A percentile compares a stretch with the other conserved stretches of the same genome.
phyloP scores from a whole-genome alignment of 1,140 invertebrate species.

The Triops cancriformis region DNA sequence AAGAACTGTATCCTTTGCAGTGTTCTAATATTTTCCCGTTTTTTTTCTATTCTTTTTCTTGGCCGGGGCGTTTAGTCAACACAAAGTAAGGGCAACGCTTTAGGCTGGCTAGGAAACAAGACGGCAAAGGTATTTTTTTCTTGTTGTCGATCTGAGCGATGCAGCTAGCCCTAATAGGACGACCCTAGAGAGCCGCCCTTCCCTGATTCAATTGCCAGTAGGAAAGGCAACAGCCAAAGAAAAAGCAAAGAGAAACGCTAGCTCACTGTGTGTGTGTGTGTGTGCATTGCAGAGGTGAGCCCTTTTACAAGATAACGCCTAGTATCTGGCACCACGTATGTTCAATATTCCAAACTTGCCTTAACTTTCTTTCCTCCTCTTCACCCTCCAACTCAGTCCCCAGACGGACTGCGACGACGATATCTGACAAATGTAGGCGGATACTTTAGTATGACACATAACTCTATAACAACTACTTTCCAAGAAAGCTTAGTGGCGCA shows the following conservation, averaged over 20 bases:
- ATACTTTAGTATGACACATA: not conserved
- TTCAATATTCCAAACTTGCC: slow-evolving; percentile 11
- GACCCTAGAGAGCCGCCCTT: not conserved
- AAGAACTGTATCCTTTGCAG: not conserved
- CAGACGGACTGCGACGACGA: not conserved
- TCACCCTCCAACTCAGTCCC: not conserved
- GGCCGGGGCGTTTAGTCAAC: not conserved
- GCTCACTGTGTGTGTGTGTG: not conserved
- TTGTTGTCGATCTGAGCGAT: slow-evolving; percentile 3
- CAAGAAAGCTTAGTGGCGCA: not conserved
- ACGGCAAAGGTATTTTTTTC: not conserved
- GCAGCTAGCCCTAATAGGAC: slow-evolving; percentile 1
- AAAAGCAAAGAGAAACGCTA: not conserved
- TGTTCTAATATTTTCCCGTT: not conserved
- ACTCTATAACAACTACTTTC: no score
- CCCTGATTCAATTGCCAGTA: slow-evolving; percentile 9
- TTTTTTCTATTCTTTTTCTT: not conserved
- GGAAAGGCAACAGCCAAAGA: not conserved
- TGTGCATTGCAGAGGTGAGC: slow-evolving; percentile 11
- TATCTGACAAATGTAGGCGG: not conserved
- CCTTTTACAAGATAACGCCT: slow-evolving; percentile 3
- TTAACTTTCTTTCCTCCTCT: not conserved
- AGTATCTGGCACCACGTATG: not conserved
- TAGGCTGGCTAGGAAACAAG: not conserved
- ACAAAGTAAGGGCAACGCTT: not conserved